A percentile compares a stretch with the other conserved stretches of the same genome.
These are phyloP conservation scores for Tridacna gigas DNA, from an alignment of 2,888 invertebrate species.

Conservation along the genomic window DNA sequence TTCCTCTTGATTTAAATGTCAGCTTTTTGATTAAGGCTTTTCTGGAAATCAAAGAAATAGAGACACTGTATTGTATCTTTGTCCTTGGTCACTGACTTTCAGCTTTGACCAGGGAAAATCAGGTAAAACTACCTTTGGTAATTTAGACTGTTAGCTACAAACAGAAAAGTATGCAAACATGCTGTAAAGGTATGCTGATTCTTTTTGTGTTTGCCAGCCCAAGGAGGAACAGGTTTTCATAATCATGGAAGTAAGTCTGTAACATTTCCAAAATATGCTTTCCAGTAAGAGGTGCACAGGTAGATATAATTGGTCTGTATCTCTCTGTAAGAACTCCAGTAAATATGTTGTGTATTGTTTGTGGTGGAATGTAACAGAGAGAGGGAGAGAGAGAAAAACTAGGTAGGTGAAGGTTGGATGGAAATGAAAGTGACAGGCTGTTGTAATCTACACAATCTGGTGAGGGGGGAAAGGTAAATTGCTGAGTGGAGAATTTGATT, in stretches of 20 bases:
- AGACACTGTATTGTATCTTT: too few species aligned
- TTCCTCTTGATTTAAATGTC: too few species aligned
- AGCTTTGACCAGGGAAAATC: too few species aligned
- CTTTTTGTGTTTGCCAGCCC: too few species aligned
- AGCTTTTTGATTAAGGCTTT: too few species aligned
- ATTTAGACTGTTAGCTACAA: too few species aligned
- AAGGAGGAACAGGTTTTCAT: background rate
- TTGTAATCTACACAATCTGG: conserved; percentile 54
- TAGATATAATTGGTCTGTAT: background rate
- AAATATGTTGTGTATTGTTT: conserved; percentile 14
- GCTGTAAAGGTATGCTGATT: too few species aligned
- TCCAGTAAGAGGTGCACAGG: conserved; percentile 8
- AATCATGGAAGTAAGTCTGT: conserved; percentile 1
- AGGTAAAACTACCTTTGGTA: too few species aligned
- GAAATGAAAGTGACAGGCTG: conserved; percentile 53
- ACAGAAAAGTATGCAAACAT: too few species aligned
- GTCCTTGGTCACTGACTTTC: too few species aligned
- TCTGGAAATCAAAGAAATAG: too few species aligned
- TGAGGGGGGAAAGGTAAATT: conserved; percentile 45
- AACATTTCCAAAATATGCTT: conserved; percentile 16
- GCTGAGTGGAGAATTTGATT: conserved; percentile 48
- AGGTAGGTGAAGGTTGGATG: conserved; percentile 1
- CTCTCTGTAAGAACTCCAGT: background rate
- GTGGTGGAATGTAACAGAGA: background rate
- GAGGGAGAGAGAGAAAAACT: conserved; percentile 5